Evolutionary conservation across 2,888 invertebrate genomes (phyloP).

Genomic region (Sepioteuthis lessoniana): DNA sequence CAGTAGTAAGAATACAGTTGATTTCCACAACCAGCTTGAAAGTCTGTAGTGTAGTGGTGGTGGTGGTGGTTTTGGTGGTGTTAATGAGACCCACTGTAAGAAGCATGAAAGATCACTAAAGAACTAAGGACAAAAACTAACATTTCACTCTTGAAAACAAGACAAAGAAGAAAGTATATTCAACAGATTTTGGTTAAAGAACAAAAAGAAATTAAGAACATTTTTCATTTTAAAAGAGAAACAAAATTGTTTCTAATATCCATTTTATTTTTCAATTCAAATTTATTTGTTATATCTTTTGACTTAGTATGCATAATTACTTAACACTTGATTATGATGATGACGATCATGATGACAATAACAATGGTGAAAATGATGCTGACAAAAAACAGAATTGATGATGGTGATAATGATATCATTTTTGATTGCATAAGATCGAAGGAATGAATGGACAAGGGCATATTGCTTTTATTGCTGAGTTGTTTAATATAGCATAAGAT

Average conservation of each 20-base stretch:
- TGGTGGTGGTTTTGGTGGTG: not conserved
- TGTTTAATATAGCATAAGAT: not conserved
- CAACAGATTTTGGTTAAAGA: constrained; percentile 3
- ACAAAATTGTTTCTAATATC: not conserved
- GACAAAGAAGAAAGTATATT: not conserved
- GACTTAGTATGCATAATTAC: not conserved
- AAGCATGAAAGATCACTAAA: not conserved
- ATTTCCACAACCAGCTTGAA: constrained; percentile 33
- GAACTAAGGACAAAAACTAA: not conserved
- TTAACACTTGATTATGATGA: not conserved
- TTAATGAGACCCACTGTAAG: constrained; percentile 16
- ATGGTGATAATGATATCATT: not conserved
- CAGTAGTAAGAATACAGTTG: not conserved
- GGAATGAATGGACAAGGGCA: not conserved
- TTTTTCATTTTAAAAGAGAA: constrained; percentile 2
- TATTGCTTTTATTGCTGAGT: constrained; percentile 20
- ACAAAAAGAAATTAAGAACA: not conserved
- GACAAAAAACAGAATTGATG: not conserved
- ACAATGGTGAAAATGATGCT: not conserved
- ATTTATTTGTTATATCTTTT: not conserved
- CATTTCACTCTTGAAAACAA: constrained; percentile 33
- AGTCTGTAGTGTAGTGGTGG: constrained; percentile 7
- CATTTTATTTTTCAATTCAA: constrained; percentile 4
- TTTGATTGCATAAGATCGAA: not conserved
- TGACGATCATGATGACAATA: not conserved